A percentile compares a stretch with the other conserved stretches of the same genome.
phyloP scores from a whole-genome alignment of 2,797 vertebrate genomes.

The Danio choprae region DNA sequence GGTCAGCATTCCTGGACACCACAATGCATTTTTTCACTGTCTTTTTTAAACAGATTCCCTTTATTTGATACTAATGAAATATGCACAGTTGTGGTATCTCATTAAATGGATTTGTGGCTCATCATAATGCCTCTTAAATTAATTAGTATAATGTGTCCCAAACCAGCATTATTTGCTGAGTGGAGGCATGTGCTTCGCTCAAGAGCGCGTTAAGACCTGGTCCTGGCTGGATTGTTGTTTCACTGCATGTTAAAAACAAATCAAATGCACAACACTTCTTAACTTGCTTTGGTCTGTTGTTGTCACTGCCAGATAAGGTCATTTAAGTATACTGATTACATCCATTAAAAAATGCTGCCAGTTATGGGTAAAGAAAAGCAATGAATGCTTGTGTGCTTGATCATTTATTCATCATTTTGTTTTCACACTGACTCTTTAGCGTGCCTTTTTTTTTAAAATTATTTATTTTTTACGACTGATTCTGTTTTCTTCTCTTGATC shows the following conservation, averaged over 20 bases:
- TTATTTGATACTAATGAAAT: constrained; percentile 44
- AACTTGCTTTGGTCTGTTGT: constrained; percentile 11
- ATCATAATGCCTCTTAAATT: constrained; percentile 41
- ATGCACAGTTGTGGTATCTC: constrained; percentile 27
- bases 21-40: not conserved
- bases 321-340: constrained; percentile 15
- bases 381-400: no score
- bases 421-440: no score
- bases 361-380: not conserved
- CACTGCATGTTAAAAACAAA: constrained; percentile 13
- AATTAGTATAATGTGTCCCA: constrained; percentile 37
- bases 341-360: constrained; percentile 6
- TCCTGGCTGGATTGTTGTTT: constrained; percentile 24
- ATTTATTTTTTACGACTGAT: constrained; percentile 29
- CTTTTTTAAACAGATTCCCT: not conserved
- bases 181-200: constrained; percentile 13
- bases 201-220: not conserved
- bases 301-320: constrained; percentile 4
- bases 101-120: constrained; percentile 35
- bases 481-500: not conserved
- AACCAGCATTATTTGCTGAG: constrained; percentile 42
- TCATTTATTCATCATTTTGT: no score
- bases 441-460: no score
- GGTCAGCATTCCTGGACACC: constrained; percentile 21
- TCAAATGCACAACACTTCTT: not conserved